Evolutionary conservation across 2,888 invertebrate species (phyloP), one percentile per base, ranked within the genome.

Genomic region (Acleris cristana): DNA sequence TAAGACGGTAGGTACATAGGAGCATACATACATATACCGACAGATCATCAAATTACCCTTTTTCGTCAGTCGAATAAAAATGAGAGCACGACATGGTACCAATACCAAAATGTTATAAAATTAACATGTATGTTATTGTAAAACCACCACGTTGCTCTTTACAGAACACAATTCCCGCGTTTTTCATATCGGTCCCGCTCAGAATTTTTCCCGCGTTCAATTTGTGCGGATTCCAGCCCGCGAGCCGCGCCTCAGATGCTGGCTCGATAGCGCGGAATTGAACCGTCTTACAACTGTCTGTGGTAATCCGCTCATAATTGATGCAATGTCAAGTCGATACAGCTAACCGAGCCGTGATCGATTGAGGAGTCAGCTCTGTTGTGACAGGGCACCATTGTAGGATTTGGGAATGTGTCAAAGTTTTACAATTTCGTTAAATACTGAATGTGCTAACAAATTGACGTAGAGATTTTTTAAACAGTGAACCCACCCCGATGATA

Each of bases 221-320:
- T 40, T 40, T 40, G 40, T 40, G 40, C 40, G 40, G 40, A 40
- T 40, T 40, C 40, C 40, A 40, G 40, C 40, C 40, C 40, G 40
- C 40, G 14, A 40, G 40, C 34, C 63, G 30, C 45, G 65, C 48
- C 58, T 64, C 65, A 62, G 66, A 56, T 66, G 66, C 66, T 61
- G 52, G 64, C 21, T 52, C 82, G 85, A 85, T 86, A 72, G 71
- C 73, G 73, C 84, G 84, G 89, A 90, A 90, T 90, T 89, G 91
- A 90, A 89, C 89, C 89, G 89, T 86, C 91, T 91, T 83, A 85
- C 85, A 88, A 85, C 91, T 91, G 92, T 92, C 92, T 84, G 80
- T 73, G 72, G 86, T 92, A 92, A 92, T 89, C 92, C 92, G 86
- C 86, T 90, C 91, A 91, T 92, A 92, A 92, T 92, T 92, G 92